Conservation (phyloP, 2,888 invertebrate species). For the Cheilosia soror region DNA sequence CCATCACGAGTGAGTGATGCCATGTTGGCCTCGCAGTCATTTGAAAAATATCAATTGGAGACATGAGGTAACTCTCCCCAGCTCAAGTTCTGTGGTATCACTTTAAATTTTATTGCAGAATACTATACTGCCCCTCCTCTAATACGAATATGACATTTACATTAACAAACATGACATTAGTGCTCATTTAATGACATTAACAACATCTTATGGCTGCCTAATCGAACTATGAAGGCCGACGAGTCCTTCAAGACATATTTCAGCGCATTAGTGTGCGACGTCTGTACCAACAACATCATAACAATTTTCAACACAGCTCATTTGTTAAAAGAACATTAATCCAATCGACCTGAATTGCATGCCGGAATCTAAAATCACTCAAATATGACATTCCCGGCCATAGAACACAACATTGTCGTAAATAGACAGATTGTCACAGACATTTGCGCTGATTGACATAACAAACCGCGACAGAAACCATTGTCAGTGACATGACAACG, state of each 20-base stretch:
- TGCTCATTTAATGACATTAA: background rate
- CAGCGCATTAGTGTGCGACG: background rate
- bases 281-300: slow-evolving; percentile 2
- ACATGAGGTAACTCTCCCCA: too few relatives aligned
- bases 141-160: too few relatives aligned
- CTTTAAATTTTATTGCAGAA: too few relatives aligned
- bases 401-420: slow-evolving; percentile 29
- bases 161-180: background rate
- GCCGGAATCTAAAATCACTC: slow-evolving; percentile 54
- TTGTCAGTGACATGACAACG: slow-evolving; percentile 70
- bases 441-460: slow-evolving; percentile 68
- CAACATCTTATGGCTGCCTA: background rate
- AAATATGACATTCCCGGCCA: slow-evolving; percentile 37
- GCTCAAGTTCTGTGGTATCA: too few relatives aligned
- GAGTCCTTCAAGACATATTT: slow-evolving; percentile 10
- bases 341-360: slow-evolving; percentile 41
- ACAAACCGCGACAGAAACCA: slow-evolving; percentile 61
- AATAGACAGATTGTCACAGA: slow-evolving; percentile 55
- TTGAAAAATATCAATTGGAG: too few relatives aligned
- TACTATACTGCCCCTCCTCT: too few relatives aligned
- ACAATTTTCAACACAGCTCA: slow-evolving; percentile 1
- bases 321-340: slow-evolving; percentile 19
- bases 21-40: too few relatives aligned
- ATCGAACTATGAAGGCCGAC: background rate
- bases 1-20: too few relatives aligned